Percentiles rank a stretch among this genome's conserved stretches.
Evolutionary conservation across 2,888 invertebrate species (phyloP).

Genomic region (Acleris holmiana): DNA sequence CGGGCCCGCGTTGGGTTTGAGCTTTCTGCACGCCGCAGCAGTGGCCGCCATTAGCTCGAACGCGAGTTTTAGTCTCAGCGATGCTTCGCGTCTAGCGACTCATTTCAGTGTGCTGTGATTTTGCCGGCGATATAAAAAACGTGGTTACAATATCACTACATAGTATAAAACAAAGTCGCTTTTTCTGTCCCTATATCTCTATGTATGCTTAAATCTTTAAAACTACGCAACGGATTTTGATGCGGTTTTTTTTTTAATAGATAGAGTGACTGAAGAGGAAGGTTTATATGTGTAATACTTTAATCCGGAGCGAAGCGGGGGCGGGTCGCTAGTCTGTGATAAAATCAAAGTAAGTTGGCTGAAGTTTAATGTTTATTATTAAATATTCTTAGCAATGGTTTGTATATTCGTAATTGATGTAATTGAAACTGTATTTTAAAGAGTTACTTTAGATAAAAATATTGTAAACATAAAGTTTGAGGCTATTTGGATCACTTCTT

Average conservation of each 20-base stretch:
- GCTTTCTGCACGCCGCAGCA: too few species aligned
- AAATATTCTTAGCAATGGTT: background rate
- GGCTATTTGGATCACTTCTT: slow-evolving; percentile 7
- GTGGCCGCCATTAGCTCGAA: too few species aligned
- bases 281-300: too few species aligned
- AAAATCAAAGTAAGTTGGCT: slow-evolving; percentile 1
- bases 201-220: too few species aligned
- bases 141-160: slow-evolving; percentile 4
- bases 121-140: slow-evolving; percentile 3
- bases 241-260: too few species aligned
- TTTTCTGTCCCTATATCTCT: too few species aligned
- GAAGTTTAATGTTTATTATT: slow-evolving; percentile 1
- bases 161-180: too few species aligned
- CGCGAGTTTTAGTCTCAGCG: too few species aligned
- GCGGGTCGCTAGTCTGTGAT: too few species aligned
- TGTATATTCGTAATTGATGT: background rate
- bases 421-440: slow-evolving; percentile 5
- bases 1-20: background rate
- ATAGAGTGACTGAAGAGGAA: too few species aligned
- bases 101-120: slow-evolving; percentile 7
- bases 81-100: background rate
- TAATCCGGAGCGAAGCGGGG: too few species aligned
- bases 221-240: too few species aligned
- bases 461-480: background rate
- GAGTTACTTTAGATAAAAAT: slow-evolving; percentile 4